Base-by-base conservation (phyloP, 2,888 invertebrate species). In the Venusia cambrica region DNA sequence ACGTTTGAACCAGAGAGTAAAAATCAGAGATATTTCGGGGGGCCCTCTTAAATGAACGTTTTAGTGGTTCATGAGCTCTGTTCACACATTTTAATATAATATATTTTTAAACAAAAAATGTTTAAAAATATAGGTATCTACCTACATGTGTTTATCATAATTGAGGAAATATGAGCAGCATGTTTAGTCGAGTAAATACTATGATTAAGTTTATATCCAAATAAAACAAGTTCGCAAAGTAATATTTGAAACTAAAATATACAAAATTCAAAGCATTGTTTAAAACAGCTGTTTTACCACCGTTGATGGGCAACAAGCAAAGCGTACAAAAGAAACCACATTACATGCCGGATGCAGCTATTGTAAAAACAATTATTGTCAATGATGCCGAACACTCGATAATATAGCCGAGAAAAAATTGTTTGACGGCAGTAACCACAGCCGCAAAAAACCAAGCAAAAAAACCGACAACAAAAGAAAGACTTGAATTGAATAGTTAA, bases 321-420 rank as follows among this genome's bases (percentile, higher is more conserved):
- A 47, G 16, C 17, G 17, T 33, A 43, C 48, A 50, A 51, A 55
- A 55, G 51, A 51, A 52, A 54, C 48, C 49, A 45, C 45, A 51
- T 31, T 38, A 41, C 41, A 32, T 45, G 45, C 53, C 52, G 50
- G 54, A 53, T 51, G 54, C 45, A 53, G 47, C 51, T 59, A 57
- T 64, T 61, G 58, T 44, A 45, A 62, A 64, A 69, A 62, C 55
- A 67, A 62, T 68, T 57, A 68, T 50, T 51, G 50, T 48, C 58
- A 53, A 47, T 45, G 47, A 47, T 47, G 47, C 49, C 44, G 46
- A 47, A 49, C 38, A 45, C 42, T 47, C 48, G 29, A 53, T 51
- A 54, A 52, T 46, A 51, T 48, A 45, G 34, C 48, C 10, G 33
- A 4, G 26, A 44, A 42, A 50, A 51, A 53, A 54, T 36, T 17